phyloP scores from a whole-genome alignment of 2,888 invertebrate genomes.

The Ophioninae sp. region DNA sequence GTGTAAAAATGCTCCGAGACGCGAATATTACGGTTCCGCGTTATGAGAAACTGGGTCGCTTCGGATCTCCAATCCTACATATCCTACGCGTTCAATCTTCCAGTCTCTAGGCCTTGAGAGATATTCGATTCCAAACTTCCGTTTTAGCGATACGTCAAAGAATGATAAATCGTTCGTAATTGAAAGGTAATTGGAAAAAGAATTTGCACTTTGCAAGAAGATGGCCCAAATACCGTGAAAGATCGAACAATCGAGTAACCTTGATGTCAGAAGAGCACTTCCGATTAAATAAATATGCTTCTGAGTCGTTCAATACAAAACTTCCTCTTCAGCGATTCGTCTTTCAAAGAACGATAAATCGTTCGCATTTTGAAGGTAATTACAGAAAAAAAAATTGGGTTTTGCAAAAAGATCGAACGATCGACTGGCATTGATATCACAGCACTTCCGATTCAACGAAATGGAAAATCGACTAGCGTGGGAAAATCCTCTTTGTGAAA shows the following conservation, averaged over 20 bases:
- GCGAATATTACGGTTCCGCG: conserved; percentile 45
- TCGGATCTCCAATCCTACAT: conserved; percentile 5
- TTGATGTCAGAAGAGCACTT: not conserved
- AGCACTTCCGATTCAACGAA: not conserved
- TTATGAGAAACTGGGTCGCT: conserved; percentile 60
- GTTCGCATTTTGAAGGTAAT: not conserved
- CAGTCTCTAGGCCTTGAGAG: conserved; percentile 10
- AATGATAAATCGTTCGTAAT: not conserved
- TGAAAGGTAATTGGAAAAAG: not conserved
- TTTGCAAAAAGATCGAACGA: not conserved
- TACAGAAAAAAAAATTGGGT: not conserved
- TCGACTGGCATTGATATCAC: not conserved
- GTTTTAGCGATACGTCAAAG: not conserved
- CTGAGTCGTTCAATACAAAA: not conserved
- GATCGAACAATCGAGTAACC: too few relatives aligned
- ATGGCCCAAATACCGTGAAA: not conserved
- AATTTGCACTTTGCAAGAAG: not conserved
- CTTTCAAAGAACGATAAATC: not conserved
- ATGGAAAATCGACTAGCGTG: not conserved
- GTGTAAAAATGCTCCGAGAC: conserved; percentile 48
- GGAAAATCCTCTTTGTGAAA: not conserved
- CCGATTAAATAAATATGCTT: not conserved
- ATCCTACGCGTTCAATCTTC: conserved; percentile 23
- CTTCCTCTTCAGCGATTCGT: not conserved
- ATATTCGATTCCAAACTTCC: not conserved